A percentile compares a stretch with the other conserved stretches of the same genome.
These are phyloP conservation scores for Drosophila kurseongensis DNA, from an alignment of 1,140 invertebrate species.

Conservation along the genomic window DNA sequence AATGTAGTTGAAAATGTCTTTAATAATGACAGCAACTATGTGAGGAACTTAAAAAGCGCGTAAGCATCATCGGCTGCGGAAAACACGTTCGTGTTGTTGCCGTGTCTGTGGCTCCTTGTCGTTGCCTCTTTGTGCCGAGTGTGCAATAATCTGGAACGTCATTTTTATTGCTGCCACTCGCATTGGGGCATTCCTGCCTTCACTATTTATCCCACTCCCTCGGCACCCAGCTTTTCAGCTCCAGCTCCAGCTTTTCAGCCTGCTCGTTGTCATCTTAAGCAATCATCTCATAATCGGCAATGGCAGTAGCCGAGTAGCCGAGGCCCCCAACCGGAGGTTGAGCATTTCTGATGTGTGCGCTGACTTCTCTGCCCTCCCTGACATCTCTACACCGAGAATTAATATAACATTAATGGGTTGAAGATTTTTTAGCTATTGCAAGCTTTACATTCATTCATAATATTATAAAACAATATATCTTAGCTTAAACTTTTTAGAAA, in stretches of 20 bases:
- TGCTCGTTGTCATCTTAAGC: constrained; percentile 81
- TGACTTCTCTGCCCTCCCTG: constrained; percentile 2
- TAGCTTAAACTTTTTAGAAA: no score
- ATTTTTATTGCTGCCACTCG: constrained; percentile 83
- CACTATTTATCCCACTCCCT: constrained; percentile 7
- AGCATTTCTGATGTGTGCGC: constrained; percentile 23
- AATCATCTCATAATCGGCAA: constrained; percentile 81
- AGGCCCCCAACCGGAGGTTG: constrained; percentile 29
- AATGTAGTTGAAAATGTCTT: constrained; percentile 84
- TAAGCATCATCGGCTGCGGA: constrained; percentile 73
- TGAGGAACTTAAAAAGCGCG: constrained; percentile 83
- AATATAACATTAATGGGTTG: neutral
- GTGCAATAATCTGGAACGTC: constrained; percentile 82
- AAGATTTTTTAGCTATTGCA: no score
- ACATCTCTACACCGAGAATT: constrained; percentile 16
- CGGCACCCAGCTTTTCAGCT: constrained; percentile 7
- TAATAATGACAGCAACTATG: constrained; percentile 84
- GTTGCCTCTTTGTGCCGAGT: constrained; percentile 22
- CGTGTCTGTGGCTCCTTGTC: neutral
- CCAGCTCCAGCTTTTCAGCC: constrained; percentile 42
- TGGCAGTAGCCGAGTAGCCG: constrained; percentile 53
- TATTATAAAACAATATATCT: no score
- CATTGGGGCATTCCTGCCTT: constrained; percentile 69
- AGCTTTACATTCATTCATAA: no score
- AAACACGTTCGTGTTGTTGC: constrained; percentile 57